Conservation (phyloP, 2,797 vertebrate genomes). For the Heterohyrax brucei region DNA sequence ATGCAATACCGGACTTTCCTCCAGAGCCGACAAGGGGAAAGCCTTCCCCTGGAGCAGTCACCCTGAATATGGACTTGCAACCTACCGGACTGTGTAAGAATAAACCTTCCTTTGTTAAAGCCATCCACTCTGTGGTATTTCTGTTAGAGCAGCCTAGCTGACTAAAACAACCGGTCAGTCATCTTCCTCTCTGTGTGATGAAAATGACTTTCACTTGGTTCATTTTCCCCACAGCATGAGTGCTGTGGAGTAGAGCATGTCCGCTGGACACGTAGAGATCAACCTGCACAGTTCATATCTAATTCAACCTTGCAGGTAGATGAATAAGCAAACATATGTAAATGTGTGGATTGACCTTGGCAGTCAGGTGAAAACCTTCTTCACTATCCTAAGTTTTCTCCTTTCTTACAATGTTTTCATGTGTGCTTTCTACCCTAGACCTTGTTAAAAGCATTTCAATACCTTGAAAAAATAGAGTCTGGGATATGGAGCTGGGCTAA, state of each 20-base stretch:
- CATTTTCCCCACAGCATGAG: constrained; percentile 21
- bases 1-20: no score
- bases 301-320: constrained; percentile 2
- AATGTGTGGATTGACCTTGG: background rate
- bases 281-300: background rate
- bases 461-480: background rate
- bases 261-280: background rate
- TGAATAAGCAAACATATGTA: background rate
- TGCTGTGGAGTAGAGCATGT: background rate
- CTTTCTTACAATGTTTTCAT: background rate
- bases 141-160: no score
- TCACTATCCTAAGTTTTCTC: background rate
- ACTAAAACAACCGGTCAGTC: background rate
- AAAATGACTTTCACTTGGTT: constrained; percentile 46
- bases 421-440: background rate
- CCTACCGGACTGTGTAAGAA: no score
- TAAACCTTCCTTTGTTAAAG: no score
- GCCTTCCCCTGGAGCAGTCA: no score
- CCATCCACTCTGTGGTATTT: no score
- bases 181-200: constrained; percentile 1
- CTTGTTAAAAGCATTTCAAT: constrained; percentile 4
- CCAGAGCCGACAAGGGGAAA: no score
- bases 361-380: background rate
- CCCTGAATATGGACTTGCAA: no score
- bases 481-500: background rate